Evolutionary conservation across 2,797 vertebrate genomes (phyloP).

Genomic region (Pitangus sulphuratus): DNA sequence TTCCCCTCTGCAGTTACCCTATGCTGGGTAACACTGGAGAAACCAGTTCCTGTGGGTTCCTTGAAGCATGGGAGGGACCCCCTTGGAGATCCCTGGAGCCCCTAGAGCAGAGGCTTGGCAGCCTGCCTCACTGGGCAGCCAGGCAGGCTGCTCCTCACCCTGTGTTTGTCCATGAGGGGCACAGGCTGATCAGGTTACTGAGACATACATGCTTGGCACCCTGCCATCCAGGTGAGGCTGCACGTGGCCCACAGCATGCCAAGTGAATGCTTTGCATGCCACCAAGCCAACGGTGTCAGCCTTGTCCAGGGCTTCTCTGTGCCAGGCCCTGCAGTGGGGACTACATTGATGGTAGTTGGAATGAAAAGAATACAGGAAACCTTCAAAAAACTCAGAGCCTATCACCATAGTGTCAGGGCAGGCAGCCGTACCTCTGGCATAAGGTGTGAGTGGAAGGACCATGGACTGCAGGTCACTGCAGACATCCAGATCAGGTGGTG

Average conservation of each 20-base stretch:
- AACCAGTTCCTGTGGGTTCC: not conserved
- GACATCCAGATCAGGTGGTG: not conserved
- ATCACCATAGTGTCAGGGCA: not conserved
- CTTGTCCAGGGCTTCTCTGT: not conserved
- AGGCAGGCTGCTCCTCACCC: not conserved
- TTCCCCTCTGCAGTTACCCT: not conserved
- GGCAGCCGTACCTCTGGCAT: rapidly evolving
- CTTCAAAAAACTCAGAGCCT: not conserved
- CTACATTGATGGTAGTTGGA: rapidly evolving
- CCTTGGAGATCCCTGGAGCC: not conserved
- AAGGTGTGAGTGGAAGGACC: rapidly evolving
- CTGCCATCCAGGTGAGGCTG: slow-evolving; percentile 5
- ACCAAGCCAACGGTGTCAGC: not conserved
- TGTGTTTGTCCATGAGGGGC: not conserved
- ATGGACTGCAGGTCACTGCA: rapidly evolving
- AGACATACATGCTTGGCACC: not conserved
- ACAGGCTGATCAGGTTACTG: not conserved
- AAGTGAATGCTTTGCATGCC: slow-evolving; percentile 34
- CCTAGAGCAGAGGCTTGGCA: not conserved
- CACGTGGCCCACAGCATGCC: not conserved
- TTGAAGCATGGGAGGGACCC: not conserved
- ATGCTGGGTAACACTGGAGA: not conserved
- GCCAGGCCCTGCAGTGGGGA: rapidly evolving
- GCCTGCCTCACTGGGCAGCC: not conserved
- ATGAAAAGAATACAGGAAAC: not conserved